phyloP scores from a whole-genome alignment of 2,797 vertebrate species.

The Pterois miles region DNA sequence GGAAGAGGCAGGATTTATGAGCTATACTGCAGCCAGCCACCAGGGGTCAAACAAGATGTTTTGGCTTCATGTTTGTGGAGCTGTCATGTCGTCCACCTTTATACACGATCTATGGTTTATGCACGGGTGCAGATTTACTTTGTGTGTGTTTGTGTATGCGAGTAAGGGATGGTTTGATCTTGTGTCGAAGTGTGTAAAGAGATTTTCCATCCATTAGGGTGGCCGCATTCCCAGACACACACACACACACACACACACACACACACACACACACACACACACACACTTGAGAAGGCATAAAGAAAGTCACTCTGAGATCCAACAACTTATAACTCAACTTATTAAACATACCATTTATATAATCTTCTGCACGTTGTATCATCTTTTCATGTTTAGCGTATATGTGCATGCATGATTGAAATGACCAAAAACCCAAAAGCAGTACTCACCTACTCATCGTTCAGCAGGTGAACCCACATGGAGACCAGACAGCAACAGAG shows the following conservation, averaged over 20 bases:
- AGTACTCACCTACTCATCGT: slow-evolving; percentile 48
- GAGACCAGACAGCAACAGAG: slow-evolving; percentile 8
- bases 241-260: slow-evolving; percentile 11
- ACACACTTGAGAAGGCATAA: neutral
- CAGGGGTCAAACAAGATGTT: neutral
- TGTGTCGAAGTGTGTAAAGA: slow-evolving; percentile 68
- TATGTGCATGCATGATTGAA: neutral
- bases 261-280: neutral
- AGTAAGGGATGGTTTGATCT: slow-evolving; percentile 55
- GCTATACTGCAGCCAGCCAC: neutral
- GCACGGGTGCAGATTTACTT: slow-evolving; percentile 26
- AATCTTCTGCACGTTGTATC: slow-evolving; percentile 4
- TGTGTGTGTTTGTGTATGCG: slow-evolving; percentile 44
- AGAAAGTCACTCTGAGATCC: slow-evolving; percentile 30
- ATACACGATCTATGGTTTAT: neutral
- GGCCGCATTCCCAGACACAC: slow-evolving; percentile 50
- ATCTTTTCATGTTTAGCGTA: neutral
- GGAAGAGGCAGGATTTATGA: neutral
- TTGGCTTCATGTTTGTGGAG: neutral
- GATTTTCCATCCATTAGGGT: slow-evolving; percentile 80
- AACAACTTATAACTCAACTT: slow-evolving; percentile 28
- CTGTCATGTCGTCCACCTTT: neutral
- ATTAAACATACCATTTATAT: slow-evolving; percentile 20
- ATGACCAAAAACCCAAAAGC: neutral
- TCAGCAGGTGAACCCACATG: neutral